Evolutionary conservation across 2,113 vertebrate species (phyloP).

Genomic region (Channa maculata): DNA sequence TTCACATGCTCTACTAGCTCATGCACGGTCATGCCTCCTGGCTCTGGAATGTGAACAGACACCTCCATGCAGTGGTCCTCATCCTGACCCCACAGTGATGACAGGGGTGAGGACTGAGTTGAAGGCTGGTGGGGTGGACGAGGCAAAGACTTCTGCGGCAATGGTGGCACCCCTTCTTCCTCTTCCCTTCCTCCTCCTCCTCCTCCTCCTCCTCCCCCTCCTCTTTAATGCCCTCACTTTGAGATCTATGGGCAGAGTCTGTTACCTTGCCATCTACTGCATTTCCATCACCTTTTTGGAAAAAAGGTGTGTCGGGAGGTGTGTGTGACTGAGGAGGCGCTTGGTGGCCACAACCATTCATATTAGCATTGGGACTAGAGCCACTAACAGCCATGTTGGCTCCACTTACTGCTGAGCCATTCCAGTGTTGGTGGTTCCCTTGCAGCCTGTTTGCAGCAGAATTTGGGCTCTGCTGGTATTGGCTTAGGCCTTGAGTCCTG

Average conservation of each 20-base stretch:
- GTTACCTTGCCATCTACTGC: not conserved
- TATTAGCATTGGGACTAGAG: constrained; percentile 75
- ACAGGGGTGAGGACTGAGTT: constrained; percentile 70
- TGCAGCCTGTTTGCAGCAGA: constrained; percentile 63
- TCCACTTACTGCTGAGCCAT: constrained; percentile 78
- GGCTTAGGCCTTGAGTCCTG: constrained; percentile 77
- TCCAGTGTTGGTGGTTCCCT: constrained; percentile 84
- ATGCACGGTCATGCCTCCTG: constrained; percentile 78
- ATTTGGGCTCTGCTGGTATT: constrained; percentile 56
- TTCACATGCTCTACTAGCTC: constrained; percentile 84
- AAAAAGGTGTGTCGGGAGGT: constrained; percentile 82
- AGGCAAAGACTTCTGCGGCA: constrained; percentile 85
- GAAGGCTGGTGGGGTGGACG: constrained; percentile 73
- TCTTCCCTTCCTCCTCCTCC: constrained; percentile 60
- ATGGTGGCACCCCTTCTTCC: constrained; percentile 79
- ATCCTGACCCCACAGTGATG: constrained; percentile 66
- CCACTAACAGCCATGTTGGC: constrained; percentile 41
- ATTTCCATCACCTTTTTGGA: constrained; percentile 61
- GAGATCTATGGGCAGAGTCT: constrained; percentile 33
- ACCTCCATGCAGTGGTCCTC: constrained; percentile 67
- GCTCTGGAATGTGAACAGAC: constrained; percentile 83
- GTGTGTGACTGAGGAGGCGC: constrained; percentile 86
- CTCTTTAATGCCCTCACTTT: constrained; percentile 47
- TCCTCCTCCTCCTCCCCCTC: constrained; percentile 50
- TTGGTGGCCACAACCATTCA: constrained; percentile 77